Conservation (phyloP, 2,888 invertebrate species). For the Trachelus tabidus region DNA sequence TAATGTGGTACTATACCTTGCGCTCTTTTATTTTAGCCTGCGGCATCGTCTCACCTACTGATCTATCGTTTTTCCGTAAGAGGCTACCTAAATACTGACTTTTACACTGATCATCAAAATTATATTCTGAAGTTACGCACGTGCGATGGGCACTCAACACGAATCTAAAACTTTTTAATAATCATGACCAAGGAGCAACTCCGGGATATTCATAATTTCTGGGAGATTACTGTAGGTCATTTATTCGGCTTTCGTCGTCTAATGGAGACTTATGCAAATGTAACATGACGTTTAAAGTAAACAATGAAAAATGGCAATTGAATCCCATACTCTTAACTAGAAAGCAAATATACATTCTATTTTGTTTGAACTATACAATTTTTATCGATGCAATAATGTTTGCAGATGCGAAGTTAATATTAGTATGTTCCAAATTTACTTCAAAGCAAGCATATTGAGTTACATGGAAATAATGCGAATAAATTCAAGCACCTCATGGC, state of each 20-base stretch:
- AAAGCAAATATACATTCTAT: background rate
- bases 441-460: too few relatives aligned
- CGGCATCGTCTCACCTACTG: background rate
- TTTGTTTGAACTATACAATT: too few relatives aligned
- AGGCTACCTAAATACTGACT: background rate
- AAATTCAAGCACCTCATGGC: too few relatives aligned
- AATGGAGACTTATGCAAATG: background rate
- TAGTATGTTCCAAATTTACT: too few relatives aligned
- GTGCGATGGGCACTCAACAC: background rate
- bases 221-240: background rate
- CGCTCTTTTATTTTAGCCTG: background rate
- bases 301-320: background rate
- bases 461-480: too few relatives aligned
- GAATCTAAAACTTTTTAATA: background rate
- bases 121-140: background rate
- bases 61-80: background rate
- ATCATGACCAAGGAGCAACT: background rate
- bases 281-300: background rate
- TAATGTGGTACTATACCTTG: background rate
- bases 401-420: too few relatives aligned
- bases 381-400: too few relatives aligned
- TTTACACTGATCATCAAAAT: background rate
- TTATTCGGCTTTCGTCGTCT: background rate
- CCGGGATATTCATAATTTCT: background rate
- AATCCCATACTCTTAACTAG: background rate